Percentiles rank a stretch among this genome's conserved stretches.
These are phyloP conservation scores for Leptinotarsa texana DNA, from an alignment of 1,140 invertebrate species.

Conservation along the genomic window DNA sequence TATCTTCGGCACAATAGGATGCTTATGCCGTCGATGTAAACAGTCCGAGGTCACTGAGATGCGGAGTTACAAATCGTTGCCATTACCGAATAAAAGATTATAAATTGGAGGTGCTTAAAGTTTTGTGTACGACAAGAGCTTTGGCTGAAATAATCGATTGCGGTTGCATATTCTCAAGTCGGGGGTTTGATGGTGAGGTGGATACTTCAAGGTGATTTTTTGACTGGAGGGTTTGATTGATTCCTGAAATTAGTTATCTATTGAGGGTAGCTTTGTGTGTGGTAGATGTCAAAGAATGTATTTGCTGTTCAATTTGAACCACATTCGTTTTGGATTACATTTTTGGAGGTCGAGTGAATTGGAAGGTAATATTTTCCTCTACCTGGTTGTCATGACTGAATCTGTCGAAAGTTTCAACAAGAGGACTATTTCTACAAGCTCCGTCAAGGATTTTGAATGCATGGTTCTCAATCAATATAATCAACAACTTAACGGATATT, in stretches of 20 bases:
- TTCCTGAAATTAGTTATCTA: background rate
- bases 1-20: slow-evolving; percentile 33
- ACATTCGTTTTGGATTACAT: too few relatives aligned
- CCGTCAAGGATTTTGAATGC: too few relatives aligned
- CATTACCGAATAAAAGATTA: slow-evolving; percentile 49
- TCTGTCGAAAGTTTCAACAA: too few relatives aligned
- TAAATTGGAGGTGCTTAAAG: slow-evolving; percentile 46
- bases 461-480: too few relatives aligned
- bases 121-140: slow-evolving; percentile 21
- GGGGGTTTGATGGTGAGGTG: background rate
- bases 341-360: too few relatives aligned
- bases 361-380: too few relatives aligned
- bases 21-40: slow-evolving; percentile 39
- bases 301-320: too few relatives aligned
- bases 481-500: too few relatives aligned
- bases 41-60: slow-evolving; percentile 37
- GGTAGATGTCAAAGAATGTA: too few relatives aligned
- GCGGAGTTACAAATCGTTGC: slow-evolving; percentile 45
- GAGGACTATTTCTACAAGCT: too few relatives aligned
- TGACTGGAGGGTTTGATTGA: slow-evolving; percentile 29
- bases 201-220: slow-evolving; percentile 22
- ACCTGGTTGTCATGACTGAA: too few relatives aligned
- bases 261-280: too few relatives aligned
- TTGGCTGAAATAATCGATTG: slow-evolving; percentile 39
- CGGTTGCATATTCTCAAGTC: slow-evolving; percentile 33